Conservation (phyloP, 2,888 invertebrate genomes). For the Quadriops clusia region DNA sequence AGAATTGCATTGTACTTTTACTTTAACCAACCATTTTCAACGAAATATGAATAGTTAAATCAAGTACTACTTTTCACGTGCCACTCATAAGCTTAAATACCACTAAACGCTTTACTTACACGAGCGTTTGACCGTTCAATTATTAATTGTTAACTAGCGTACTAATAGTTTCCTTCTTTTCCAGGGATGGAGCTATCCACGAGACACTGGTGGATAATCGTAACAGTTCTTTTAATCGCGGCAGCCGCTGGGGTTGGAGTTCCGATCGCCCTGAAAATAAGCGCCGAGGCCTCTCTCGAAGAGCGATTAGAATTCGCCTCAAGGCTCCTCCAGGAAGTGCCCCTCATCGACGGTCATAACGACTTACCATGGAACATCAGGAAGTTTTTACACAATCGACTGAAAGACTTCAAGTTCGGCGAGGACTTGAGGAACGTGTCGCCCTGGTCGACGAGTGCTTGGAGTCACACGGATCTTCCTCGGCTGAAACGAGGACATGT, state of each 20-base stretch:
- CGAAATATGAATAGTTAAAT: too few relatives aligned
- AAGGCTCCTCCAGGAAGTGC: constrained; percentile 62
- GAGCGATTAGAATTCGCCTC: constrained; percentile 64
- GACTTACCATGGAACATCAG: constrained; percentile 86
- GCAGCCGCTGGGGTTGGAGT: constrained; percentile 72
- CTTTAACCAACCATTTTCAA: too few relatives aligned
- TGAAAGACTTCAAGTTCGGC: constrained; percentile 68
- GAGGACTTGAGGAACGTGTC: constrained; percentile 55
- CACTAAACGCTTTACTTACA: too few relatives aligned
- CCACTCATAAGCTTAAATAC: too few relatives aligned
- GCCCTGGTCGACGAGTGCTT: constrained; percentile 60
- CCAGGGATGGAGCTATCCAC: constrained; percentile 44
- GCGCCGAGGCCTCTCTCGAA: constrained; percentile 64
- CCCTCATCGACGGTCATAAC: constrained; percentile 78
- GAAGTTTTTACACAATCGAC: constrained; percentile 78
- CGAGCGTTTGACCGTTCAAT: too few relatives aligned
- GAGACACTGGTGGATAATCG: constrained; percentile 67
- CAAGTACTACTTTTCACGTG: too few relatives aligned
- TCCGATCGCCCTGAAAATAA: constrained; percentile 64
- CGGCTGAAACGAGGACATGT: constrained; percentile 62
- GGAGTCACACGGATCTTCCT: constrained; percentile 71
- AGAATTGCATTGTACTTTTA: too few relatives aligned
- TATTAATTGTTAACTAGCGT: too few relatives aligned
- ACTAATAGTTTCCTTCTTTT: constrained; percentile 22
- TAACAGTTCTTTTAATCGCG: constrained; percentile 61